phyloP scores from a whole-genome alignment of 2,888 invertebrate genomes.

The Eupithecia centaureata region DNA sequence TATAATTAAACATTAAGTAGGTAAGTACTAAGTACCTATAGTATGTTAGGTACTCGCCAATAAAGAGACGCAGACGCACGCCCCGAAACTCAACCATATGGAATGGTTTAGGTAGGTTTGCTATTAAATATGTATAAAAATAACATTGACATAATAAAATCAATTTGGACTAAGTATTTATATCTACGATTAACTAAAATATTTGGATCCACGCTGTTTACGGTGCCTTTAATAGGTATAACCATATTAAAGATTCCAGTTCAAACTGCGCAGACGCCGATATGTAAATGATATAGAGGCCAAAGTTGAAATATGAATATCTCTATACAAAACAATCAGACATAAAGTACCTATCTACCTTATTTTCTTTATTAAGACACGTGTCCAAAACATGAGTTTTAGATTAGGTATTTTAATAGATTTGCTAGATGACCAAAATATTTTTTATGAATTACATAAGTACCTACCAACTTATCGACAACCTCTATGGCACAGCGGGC shows the following conservation, averaged over 20 bases:
- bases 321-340: not conserved
- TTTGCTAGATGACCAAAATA: no score
- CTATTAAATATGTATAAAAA: not conserved
- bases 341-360: not conserved
- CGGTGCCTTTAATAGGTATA: not conserved
- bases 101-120: not conserved
- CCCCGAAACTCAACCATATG: no score
- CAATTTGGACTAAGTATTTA: not conserved
- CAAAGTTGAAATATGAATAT: constrained; percentile 12
- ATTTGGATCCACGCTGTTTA: not conserved
- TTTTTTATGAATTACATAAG: no score
- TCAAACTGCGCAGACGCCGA: not conserved
- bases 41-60: no score
- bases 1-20: not conserved
- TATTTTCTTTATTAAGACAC: constrained; percentile 8
- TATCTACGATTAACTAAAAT: not conserved
- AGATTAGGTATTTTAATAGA: not conserved
- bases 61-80: no score
- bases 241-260: constrained; percentile 6
- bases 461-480: no score
- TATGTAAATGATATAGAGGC: constrained; percentile 20
- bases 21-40: not conserved
- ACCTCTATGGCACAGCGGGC: no score
- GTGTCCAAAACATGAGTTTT: constrained; percentile 1
- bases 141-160: not conserved